Base-by-base conservation (phyloP, 2,888 invertebrate genomes). In the Piscicola geometra region DNA sequence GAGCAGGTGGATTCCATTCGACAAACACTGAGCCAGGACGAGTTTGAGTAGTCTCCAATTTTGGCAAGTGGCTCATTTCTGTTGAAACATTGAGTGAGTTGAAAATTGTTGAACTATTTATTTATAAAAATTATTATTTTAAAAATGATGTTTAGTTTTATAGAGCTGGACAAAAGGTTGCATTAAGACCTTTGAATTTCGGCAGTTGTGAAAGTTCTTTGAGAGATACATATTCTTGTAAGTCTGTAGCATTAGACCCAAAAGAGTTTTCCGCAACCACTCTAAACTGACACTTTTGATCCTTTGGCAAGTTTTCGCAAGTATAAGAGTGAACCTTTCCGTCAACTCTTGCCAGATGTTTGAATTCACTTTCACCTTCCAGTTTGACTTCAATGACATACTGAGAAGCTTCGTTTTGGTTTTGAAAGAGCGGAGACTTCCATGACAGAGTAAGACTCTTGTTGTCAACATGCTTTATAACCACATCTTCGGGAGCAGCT, bases 241-340 rank as follows among this genome's bases (percentile, higher is more conserved):
- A 21, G 3, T 56, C 64, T 33, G 73, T 33, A 28, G 32, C 73
- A 33, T 64, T n/a, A 33, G 9, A 60, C 18, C 73, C 73, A 60
- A 32, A 30, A 18, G 60, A 56, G 64, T 73, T 73, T 30, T 73
- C 56, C 21, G 56, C 92, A 0, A 92, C 92, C 12, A 94, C 89
- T 76, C 93, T 89, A 85, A 94, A 93, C 83, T 92, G 90, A 84
- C 93, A 94, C 18, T 75, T 64, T 36, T 71, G 69, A n/a, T 71
- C 56, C 28, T 56, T 71, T 28, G 56, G 71, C 32, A 76, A n/a
- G 41, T 35, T 64, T 60, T 76, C 76, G 30, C 41, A 71, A 36
- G 71, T 71, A 36, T 50, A 76, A 41, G 25, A 60, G 12, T 50
- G 70, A 15, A 25, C 21, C n/a, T 56, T 32, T 60, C 73, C 77